Percentiles rank a stretch among this genome's conserved stretches.
phyloP scores from a whole-genome alignment of 2,888 invertebrate species.

The Stegophylla sp. region DNA sequence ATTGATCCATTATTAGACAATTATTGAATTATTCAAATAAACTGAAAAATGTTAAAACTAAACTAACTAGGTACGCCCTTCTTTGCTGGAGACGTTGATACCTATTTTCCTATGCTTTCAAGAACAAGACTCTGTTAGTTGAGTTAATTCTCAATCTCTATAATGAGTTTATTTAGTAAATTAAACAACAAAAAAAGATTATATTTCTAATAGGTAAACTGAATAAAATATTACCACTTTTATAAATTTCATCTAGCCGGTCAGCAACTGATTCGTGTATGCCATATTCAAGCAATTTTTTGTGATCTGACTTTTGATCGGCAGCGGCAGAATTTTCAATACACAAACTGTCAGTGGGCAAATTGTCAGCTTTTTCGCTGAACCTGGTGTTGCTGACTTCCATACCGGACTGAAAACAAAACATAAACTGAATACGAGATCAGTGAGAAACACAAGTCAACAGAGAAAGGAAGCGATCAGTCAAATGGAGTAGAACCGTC shows the following conservation, averaged over 20 bases:
- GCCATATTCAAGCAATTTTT: conserved; percentile 93
- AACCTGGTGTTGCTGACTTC: conserved; percentile 26
- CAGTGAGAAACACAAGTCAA: not conserved
- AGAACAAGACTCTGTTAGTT: too few relatives aligned
- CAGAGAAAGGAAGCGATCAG: not conserved
- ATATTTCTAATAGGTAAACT: too few relatives aligned
- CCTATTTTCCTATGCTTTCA: too few relatives aligned
- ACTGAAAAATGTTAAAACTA: too few relatives aligned
- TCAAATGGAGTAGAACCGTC: not conserved
- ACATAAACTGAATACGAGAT: not conserved
- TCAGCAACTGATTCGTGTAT: conserved; percentile 92
- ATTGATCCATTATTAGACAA: too few relatives aligned
- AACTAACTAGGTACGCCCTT: too few relatives aligned
- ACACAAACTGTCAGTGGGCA: too few relatives aligned
- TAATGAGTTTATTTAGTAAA: too few relatives aligned
- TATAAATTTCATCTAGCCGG: conserved; percentile 96
- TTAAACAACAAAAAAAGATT: too few relatives aligned
- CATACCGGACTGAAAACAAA: conserved; percentile 49
- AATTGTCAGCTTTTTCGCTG: conserved; percentile 70
- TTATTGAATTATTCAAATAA: too few relatives aligned
- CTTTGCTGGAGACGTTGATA: too few relatives aligned
- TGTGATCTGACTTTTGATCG: conserved; percentile 83
- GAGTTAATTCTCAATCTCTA: too few relatives aligned
- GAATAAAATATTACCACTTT: conserved; percentile 77
- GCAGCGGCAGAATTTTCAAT: conserved; percentile 70